A percentile compares a stretch with the other conserved stretches of the same genome.
Conservation (phyloP, 2,888 invertebrate genomes). For the Drosophila longiperda region DNA sequence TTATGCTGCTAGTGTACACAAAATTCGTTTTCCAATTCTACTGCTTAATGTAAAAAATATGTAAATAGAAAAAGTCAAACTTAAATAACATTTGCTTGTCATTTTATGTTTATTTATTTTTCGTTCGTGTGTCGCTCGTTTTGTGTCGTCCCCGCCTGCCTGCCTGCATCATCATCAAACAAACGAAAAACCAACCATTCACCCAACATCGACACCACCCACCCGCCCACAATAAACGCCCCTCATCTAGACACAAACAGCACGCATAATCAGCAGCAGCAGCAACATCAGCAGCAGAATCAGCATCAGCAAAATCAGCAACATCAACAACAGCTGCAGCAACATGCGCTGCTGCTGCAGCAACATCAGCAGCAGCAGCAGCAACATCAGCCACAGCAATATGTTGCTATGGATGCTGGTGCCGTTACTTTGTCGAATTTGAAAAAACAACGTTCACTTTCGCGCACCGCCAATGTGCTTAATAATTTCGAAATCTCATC, state of each 20-base stretch:
- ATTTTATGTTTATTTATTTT: constrained; percentile 61
- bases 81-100: constrained; percentile 78
- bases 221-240: constrained; percentile 20
- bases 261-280: constrained; percentile 73
- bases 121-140: constrained; percentile 72
- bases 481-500: constrained; percentile 71
- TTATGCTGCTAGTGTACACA: constrained; percentile 40
- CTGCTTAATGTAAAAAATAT: constrained; percentile 6
- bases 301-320: constrained; percentile 54
- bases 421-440: constrained; percentile 93
- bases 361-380: constrained; percentile 61
- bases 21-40: background rate
- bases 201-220: constrained; percentile 26
- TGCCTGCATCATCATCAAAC: constrained; percentile 51
- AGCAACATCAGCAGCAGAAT: constrained; percentile 56
- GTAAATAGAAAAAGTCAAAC: constrained; percentile 29
- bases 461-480: constrained; percentile 86
- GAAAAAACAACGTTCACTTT: constrained; percentile 95
- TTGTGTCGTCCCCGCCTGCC: constrained; percentile 67
- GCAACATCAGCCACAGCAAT: constrained; percentile 64
- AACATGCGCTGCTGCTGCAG: constrained; percentile 61
- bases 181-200: constrained; percentile 21
- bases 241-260: constrained; percentile 74
- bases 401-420: constrained; percentile 70
- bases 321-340: constrained; percentile 57